phyloP scores from a whole-genome alignment of 1,140 invertebrate genomes.

The Diuraphis noxia region DNA sequence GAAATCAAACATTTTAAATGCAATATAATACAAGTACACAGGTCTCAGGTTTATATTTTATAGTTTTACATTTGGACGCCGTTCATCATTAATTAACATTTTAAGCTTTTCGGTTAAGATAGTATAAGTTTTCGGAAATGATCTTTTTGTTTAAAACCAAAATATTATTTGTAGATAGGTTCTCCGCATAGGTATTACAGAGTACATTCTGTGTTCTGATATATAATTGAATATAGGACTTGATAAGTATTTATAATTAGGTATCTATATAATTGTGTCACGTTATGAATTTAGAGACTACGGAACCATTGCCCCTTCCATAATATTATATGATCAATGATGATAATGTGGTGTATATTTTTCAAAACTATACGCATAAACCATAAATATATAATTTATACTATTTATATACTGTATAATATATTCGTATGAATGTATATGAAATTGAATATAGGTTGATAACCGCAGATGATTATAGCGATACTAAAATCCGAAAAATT shows the following conservation, averaged over 20 bases:
- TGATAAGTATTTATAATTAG: too few species aligned
- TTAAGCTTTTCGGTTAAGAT: too few species aligned
- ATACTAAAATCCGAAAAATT: background rate
- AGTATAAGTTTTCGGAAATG: too few species aligned
- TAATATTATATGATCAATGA: background rate
- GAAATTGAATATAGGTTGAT: background rate
- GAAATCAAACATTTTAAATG: conserved; percentile 8
- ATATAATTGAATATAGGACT: background rate
- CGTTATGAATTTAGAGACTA: background rate
- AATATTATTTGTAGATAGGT: too few species aligned
- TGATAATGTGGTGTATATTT: background rate
- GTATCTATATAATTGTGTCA: background rate
- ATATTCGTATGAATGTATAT: background rate
- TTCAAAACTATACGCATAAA: background rate
- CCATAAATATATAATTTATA: too few species aligned
- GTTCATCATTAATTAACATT: too few species aligned
- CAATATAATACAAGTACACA: background rate
- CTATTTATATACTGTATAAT: too few species aligned
- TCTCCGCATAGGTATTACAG: too few species aligned
- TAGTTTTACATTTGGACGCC: background rate
- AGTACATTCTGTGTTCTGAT: too few species aligned
- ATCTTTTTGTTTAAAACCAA: too few species aligned
- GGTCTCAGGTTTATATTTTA: background rate
- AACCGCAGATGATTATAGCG: background rate
- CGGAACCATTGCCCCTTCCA: background rate